Conservation (phyloP, 2,888 invertebrate genomes). For the Ctena decussata region DNA sequence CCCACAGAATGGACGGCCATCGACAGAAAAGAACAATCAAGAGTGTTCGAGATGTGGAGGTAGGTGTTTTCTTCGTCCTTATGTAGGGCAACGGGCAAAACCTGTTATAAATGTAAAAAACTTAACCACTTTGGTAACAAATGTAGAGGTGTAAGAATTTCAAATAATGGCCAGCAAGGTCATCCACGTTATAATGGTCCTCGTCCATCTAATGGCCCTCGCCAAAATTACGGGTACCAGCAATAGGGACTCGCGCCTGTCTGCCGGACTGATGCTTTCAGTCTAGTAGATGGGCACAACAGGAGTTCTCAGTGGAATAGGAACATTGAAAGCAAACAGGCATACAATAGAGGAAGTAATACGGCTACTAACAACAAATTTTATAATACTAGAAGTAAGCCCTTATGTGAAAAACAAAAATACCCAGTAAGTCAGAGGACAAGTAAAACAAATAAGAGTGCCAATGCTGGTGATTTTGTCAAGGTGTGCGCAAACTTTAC, state of each 20-base stretch:
- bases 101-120: slow-evolving; percentile 27
- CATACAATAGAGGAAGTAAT: too few species aligned
- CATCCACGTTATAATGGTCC: background rate
- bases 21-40: background rate
- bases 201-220: background rate
- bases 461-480: too few species aligned
- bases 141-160: background rate
- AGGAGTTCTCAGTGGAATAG: background rate
- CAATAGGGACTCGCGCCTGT: slow-evolving; percentile 44
- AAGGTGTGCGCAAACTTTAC: too few species aligned
- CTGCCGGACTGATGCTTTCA: slow-evolving; percentile 2
- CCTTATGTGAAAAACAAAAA: background rate
- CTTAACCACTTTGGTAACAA: slow-evolving; percentile 22
- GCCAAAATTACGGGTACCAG: background rate
- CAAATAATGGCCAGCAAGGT: background rate
- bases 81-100: slow-evolving; percentile 28
- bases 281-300: slow-evolving; percentile 33
- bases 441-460: too few species aligned
- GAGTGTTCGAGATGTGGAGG: slow-evolving; percentile 19
- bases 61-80: background rate
- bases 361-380: too few species aligned
- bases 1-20: background rate
- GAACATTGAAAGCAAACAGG: too few species aligned
- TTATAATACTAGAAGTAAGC: background rate
- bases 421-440: too few species aligned